Conservation (phyloP, 2,888 invertebrate genomes). For the Lepetodrilus schrolli region DNA sequence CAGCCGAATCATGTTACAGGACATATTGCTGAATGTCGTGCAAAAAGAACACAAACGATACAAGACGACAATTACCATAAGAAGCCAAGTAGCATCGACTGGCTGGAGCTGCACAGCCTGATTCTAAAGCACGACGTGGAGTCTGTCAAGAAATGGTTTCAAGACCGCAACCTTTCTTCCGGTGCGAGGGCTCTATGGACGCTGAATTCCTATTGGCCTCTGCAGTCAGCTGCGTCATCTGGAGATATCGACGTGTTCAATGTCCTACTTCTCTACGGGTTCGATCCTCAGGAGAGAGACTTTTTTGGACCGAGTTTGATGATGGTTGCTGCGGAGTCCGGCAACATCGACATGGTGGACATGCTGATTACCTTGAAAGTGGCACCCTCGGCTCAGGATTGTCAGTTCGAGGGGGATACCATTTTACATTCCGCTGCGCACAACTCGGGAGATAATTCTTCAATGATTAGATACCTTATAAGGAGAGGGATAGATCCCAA, state of each 20-base stretch:
- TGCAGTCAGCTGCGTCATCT: neutral
- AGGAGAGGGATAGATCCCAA: neutral
- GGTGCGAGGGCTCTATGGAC: neutral
- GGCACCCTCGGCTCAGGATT: neutral
- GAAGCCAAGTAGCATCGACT: neutral
- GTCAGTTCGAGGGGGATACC: neutral
- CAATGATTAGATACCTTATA: neutral
- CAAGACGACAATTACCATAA: neutral
- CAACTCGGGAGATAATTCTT: neutral
- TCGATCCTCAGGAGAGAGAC: neutral
- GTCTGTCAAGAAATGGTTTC: neutral
- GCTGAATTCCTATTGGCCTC: neutral
- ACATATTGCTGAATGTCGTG: too few species aligned
- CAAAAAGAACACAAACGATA: too few species aligned
- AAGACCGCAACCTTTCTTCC: neutral
- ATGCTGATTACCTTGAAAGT: neutral
- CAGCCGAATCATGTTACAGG: neutral
- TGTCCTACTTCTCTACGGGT: neutral
- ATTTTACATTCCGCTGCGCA: neutral
- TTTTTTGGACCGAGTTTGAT: neutral
- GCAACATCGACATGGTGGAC: neutral
- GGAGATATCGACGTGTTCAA: neutral
- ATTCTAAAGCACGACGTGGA: neutral
- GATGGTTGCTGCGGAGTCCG: neutral
- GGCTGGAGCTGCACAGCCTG: neutral